Conservation (phyloP, 1,140 invertebrate species). For the Ceratina australensis region DNA sequence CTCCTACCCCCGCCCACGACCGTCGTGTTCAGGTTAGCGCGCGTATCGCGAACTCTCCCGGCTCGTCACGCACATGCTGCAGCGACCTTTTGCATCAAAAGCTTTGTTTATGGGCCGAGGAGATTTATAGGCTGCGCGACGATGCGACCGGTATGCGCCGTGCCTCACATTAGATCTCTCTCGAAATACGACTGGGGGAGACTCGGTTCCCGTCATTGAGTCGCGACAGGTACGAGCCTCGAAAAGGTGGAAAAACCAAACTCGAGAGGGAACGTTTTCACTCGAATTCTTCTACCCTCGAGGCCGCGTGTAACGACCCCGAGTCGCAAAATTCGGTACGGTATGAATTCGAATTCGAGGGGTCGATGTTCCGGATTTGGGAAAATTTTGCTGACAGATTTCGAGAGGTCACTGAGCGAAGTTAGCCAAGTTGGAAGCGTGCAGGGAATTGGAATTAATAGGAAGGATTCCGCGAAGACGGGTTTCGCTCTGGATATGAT, state of each 20-base stretch:
- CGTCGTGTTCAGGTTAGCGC: not conserved
- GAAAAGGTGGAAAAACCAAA: too few relatives aligned
- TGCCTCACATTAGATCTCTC: slow-evolving; percentile 62
- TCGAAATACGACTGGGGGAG: slow-evolving; percentile 38
- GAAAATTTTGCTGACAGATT: too few relatives aligned
- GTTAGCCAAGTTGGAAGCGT: too few relatives aligned
- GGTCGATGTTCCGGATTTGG: too few relatives aligned
- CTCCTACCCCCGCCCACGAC: not conserved
- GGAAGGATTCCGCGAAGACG: too few relatives aligned
- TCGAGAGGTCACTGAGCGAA: too few relatives aligned
- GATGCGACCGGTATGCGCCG: slow-evolving; percentile 63
- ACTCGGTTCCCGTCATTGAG: not conserved
- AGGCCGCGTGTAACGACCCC: too few relatives aligned
- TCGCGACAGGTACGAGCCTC: slow-evolving; percentile 18
- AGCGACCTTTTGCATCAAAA: slow-evolving; percentile 76
- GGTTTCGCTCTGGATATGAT: not conserved
- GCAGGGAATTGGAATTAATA: too few relatives aligned
- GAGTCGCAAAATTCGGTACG: too few relatives aligned
- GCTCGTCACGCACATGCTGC: slow-evolving; percentile 74
- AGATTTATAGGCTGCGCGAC: slow-evolving; percentile 74
- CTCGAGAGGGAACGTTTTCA: too few relatives aligned
- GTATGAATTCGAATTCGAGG: too few relatives aligned
- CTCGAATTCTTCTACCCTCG: too few relatives aligned
- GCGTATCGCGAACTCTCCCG: slow-evolving; percentile 36
- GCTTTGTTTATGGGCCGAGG: slow-evolving; percentile 76